Conservation (phyloP, 2,888 invertebrate genomes). For the Rotaria sp. region DNA sequence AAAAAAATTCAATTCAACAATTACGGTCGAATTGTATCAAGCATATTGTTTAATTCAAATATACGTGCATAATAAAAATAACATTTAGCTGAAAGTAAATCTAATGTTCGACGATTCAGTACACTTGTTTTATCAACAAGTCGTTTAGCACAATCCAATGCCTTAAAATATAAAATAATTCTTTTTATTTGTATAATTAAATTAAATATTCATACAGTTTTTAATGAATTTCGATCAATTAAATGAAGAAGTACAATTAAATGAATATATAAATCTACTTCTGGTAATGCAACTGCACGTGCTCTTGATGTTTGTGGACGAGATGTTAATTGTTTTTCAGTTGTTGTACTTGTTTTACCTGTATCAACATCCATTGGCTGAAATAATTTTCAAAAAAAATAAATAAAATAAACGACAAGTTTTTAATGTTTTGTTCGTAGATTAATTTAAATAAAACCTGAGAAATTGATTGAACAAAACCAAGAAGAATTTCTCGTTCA, state of each 20-base stretch:
- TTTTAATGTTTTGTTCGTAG: neutral
- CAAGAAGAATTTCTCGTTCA: slow-evolving; percentile 63
- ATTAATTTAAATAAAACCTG: neutral
- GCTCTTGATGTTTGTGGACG: slow-evolving; percentile 40
- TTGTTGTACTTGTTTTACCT: slow-evolving; percentile 41
- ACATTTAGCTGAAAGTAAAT: slow-evolving; percentile 86
- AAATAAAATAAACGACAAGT: neutral
- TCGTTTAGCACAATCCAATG: slow-evolving; percentile 73
- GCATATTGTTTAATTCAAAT: slow-evolving; percentile 77
- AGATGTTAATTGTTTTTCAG: neutral
- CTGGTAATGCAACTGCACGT: slow-evolving; percentile 64
- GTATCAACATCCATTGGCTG: slow-evolving; percentile 57
- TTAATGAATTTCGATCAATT: slow-evolving; percentile 73
- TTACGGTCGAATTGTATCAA: slow-evolving; percentile 74
- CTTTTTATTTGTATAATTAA: no score
- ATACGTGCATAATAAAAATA: slow-evolving; percentile 85
- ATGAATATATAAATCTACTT: slow-evolving; percentile 86
- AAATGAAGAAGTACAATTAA: slow-evolving; percentile 76
- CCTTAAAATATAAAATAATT: slow-evolving; percentile 52
- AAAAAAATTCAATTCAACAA: slow-evolving; percentile 39
- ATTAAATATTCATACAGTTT: slow-evolving; percentile 50
- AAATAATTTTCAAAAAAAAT: no score
- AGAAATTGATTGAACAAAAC: slow-evolving; percentile 64
- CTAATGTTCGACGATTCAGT: slow-evolving; percentile 85
- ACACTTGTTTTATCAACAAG: slow-evolving; percentile 76